phyloP scores from a whole-genome alignment of 2,888 invertebrate genomes.

The Furcula furcula region DNA sequence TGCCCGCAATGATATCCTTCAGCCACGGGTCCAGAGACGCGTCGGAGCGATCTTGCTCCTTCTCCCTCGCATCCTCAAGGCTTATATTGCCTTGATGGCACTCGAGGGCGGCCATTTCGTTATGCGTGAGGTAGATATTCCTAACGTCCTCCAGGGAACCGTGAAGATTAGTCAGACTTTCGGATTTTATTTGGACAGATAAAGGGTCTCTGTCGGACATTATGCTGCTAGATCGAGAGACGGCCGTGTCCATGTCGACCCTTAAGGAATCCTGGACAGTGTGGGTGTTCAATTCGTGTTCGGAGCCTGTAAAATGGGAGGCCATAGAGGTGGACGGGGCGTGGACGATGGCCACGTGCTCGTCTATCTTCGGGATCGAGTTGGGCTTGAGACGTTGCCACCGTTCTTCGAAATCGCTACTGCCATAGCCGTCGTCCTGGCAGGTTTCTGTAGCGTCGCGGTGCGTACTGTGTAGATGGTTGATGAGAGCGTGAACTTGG shows the following conservation, averaged over 20 bases:
- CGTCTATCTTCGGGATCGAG: slow-evolving; percentile 80
- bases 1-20: slow-evolving; percentile 80
- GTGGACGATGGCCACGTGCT: slow-evolving; percentile 71
- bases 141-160: slow-evolving; percentile 85
- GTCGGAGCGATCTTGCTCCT: slow-evolving; percentile 63
- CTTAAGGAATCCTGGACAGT: slow-evolving; percentile 55
- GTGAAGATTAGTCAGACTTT: slow-evolving; percentile 84
- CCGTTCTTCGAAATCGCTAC: slow-evolving; percentile 85
- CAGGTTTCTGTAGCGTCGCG: slow-evolving; percentile 29
- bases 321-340: slow-evolving; percentile 61
- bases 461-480: slow-evolving; percentile 64
- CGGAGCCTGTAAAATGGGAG: slow-evolving; percentile 57
- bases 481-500: slow-evolving; percentile 67
- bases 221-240: slow-evolving; percentile 67
- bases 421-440: slow-evolving; percentile 44
- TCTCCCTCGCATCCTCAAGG: slow-evolving; percentile 53
- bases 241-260: slow-evolving; percentile 61
- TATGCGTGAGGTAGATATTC: slow-evolving; percentile 72
- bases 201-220: slow-evolving; percentile 69
- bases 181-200: slow-evolving; percentile 68
- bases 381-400: slow-evolving; percentile 88
- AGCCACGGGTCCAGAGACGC: slow-evolving; percentile 82
- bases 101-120: slow-evolving; percentile 62
- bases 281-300: slow-evolving; percentile 51
- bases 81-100: slow-evolving; percentile 66